These are phyloP conservation scores for Dromius quadrimaculatus DNA, from an alignment of 2,888 invertebrate genomes.

Conservation along the genomic window DNA sequence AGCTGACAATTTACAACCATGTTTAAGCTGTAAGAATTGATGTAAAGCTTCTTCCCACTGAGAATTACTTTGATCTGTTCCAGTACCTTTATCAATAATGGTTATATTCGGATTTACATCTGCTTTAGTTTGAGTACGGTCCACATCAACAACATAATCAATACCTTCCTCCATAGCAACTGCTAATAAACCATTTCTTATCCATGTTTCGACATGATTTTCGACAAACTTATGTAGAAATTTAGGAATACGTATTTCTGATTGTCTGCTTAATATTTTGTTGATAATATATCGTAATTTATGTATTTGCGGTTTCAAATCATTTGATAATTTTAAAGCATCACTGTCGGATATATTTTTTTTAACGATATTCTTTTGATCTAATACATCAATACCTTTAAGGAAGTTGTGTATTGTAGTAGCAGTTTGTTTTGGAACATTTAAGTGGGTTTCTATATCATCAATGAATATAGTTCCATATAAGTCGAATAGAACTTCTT, in stretches of 20 bases:
- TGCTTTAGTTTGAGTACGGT: constrained; percentile 55
- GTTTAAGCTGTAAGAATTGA: constrained; percentile 65
- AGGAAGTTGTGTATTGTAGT: constrained; percentile 54
- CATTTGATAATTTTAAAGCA: constrained; percentile 25
- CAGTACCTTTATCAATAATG: constrained; percentile 62
- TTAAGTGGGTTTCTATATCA: constrained; percentile 53
- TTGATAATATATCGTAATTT: constrained; percentile 53
- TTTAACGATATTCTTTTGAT: constrained; percentile 44
- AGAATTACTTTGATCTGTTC: constrained; percentile 61
- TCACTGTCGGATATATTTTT: constrained; percentile 40
- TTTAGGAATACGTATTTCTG: constrained; percentile 55
- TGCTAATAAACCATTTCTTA: constrained; percentile 59
- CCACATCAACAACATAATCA: constrained; percentile 61
- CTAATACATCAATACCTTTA: constrained; percentile 48
- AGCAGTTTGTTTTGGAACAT: constrained; percentile 53
- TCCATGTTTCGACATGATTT: constrained; percentile 58
- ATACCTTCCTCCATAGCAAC: constrained; percentile 58
- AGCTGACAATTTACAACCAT: constrained; percentile 60
- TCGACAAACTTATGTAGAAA: constrained; percentile 57
- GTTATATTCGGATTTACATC: constrained; percentile 57
- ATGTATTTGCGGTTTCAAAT: constrained; percentile 51
- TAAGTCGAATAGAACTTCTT: constrained; percentile 55
- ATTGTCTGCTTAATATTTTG: constrained; percentile 55
- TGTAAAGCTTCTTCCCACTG: constrained; percentile 64
- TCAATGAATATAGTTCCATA: constrained; percentile 54